These are phyloP conservation scores for Lasioglossum vierecki DNA, from an alignment of 2,888 invertebrate species.

Conservation along the genomic window DNA sequence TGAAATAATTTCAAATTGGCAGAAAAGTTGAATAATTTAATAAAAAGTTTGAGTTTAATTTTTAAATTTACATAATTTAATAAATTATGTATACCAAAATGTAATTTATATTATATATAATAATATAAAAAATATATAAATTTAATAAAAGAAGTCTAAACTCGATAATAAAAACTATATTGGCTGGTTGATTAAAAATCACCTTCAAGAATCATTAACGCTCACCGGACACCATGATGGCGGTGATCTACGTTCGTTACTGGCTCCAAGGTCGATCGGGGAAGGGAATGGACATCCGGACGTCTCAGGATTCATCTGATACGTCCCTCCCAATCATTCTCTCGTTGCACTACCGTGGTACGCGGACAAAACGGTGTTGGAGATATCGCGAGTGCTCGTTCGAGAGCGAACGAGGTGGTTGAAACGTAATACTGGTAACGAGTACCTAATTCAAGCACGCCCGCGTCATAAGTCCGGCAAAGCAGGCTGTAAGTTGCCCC, in stretches of 20 bases:
- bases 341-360: constrained; percentile 15
- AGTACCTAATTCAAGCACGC: constrained; percentile 80
- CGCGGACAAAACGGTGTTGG: constrained; percentile 20
- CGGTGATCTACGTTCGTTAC: constrained; percentile 13
- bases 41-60: too few relatives aligned
- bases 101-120: too few relatives aligned
- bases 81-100: too few relatives aligned
- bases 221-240: not conserved
- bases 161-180: not conserved
- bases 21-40: too few relatives aligned
- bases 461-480: constrained; percentile 80
- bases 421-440: constrained; percentile 81
- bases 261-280: not conserved
- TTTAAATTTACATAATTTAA: too few relatives aligned
- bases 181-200: constrained; percentile 1
- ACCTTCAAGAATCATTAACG: constrained; percentile 12
- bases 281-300: not conserved
- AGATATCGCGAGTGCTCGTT: constrained; percentile 25
- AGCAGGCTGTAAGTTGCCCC: constrained; percentile 79
- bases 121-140: too few relatives aligned
- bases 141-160: too few relatives aligned
- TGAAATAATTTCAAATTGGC: not conserved
- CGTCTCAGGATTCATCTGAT: constrained; percentile 15
- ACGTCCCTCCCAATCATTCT: not conserved
- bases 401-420: constrained; percentile 63